These are phyloP conservation scores for Sciaenops ocellatus DNA, from an alignment of 2,797 vertebrate species.

Conservation along the genomic window DNA sequence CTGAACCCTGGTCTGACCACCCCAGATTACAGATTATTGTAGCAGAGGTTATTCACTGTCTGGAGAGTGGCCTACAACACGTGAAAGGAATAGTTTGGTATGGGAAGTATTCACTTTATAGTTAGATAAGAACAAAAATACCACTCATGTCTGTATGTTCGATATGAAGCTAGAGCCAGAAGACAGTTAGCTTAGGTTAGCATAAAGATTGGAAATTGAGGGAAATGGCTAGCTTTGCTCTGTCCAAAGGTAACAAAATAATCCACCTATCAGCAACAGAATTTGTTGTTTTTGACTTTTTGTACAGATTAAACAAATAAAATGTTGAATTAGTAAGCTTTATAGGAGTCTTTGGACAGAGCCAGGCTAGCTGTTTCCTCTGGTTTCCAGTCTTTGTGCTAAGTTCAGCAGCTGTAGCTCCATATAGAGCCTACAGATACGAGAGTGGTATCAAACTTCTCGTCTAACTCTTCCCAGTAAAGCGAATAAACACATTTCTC, in stretches of 20 bases:
- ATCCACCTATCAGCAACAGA: not conserved
- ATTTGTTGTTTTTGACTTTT: too few species aligned
- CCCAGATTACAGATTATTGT: not conserved
- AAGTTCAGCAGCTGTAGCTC: not conserved
- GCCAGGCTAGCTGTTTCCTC: not conserved
- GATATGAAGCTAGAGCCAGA: not conserved
- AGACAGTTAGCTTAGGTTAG: not conserved
- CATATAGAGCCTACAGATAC: not conserved
- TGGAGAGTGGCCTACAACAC: not conserved
- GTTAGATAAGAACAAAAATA: not conserved
- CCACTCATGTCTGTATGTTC: not conserved
- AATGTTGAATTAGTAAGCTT: not conserved
- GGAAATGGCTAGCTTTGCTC: not conserved
- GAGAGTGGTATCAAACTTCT: not conserved
- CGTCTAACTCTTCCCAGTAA: not conserved
- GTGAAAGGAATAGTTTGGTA: conserved; percentile 23
- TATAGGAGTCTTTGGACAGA: not conserved
- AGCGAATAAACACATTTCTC: not conserved
- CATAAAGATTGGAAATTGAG: not conserved
- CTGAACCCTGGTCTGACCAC: conserved; percentile 29
- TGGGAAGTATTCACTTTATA: not conserved
- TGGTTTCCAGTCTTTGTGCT: not conserved
- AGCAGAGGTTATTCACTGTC: conserved; percentile 37
- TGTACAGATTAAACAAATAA: not conserved
- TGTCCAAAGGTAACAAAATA: not conserved